phyloP scores from a whole-genome alignment of 2,888 invertebrate genomes.

The Tubulanus polymorphus region DNA sequence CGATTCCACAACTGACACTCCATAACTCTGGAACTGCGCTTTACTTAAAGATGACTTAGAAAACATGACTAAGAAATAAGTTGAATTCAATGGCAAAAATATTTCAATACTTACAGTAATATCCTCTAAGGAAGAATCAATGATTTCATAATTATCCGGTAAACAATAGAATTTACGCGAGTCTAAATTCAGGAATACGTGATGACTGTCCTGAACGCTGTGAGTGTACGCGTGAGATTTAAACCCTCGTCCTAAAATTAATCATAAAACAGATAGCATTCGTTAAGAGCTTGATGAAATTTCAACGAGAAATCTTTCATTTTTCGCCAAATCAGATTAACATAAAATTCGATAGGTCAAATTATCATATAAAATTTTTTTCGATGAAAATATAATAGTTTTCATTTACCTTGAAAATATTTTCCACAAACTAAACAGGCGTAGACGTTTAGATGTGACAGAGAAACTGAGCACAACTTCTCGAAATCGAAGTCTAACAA shows the following conservation, averaged over 20 bases:
- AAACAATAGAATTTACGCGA: slow-evolving; percentile 97
- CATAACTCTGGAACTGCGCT: too few species aligned
- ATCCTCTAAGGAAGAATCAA: slow-evolving; percentile 92
- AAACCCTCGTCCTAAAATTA: slow-evolving; percentile 71
- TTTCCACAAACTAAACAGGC: slow-evolving; percentile 99
- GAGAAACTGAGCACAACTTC: slow-evolving; percentile 94
- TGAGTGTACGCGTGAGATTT: slow-evolving; percentile 99
- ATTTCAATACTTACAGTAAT: slow-evolving; percentile 63
- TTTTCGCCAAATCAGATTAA: too few species aligned
- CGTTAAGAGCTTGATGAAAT: too few species aligned
- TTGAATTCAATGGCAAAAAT: too few species aligned
- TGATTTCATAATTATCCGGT: slow-evolving; percentile 99
- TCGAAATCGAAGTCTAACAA: slow-evolving; percentile 99
- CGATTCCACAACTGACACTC: too few species aligned
- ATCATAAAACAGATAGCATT: too few species aligned
- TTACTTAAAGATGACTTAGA: too few species aligned
- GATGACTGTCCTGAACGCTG: slow-evolving; percentile 95
- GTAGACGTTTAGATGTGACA: slow-evolving; percentile 98
- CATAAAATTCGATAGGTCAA: too few species aligned
- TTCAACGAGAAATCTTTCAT: too few species aligned
- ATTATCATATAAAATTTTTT: too few species aligned
- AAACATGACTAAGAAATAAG: too few species aligned
- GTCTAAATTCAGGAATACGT: slow-evolving; percentile 94
- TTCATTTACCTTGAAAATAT: slow-evolving; percentile 74
- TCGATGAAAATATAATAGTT: too few species aligned